Conservation (phyloP, 2,797 vertebrate genomes). For the Alcedo quadribrachys region DNA sequence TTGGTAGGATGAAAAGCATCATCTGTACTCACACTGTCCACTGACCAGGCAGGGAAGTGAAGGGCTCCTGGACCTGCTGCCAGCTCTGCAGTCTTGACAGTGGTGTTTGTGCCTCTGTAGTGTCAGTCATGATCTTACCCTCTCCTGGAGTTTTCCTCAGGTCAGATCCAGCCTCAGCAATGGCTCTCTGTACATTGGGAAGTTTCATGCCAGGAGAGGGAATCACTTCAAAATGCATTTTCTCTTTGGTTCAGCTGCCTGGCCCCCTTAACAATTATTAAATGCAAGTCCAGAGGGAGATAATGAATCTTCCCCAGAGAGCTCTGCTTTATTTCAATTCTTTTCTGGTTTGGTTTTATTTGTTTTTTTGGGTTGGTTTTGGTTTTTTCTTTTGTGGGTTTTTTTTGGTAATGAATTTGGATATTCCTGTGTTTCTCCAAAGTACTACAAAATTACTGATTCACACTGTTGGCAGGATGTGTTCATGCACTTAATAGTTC, state of each 20-base stretch:
- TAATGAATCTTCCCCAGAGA: neutral
- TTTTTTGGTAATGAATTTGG: neutral
- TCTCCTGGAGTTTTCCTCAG: neutral
- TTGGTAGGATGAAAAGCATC: neutral
- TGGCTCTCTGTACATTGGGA: rapidly evolving
- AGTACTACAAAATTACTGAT: neutral
- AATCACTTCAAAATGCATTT: neutral
- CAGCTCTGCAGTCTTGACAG: neutral
- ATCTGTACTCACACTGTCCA: rapidly evolving
- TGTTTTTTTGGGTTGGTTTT: too few relatives aligned
- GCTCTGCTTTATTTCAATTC: neutral
- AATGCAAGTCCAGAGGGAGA: neutral
- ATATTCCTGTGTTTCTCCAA: neutral
- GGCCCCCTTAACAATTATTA: neutral
- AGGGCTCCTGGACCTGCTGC: neutral
- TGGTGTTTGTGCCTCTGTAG: neutral
- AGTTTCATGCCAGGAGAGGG: neutral
- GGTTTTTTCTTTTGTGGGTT: too few relatives aligned
- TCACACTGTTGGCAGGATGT: rapidly evolving
- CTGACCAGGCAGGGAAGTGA: rapidly evolving
- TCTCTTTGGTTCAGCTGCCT: neutral
- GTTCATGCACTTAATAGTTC: neutral
- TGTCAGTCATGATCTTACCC: neutral
- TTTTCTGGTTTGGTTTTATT: neutral
- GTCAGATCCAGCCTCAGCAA: neutral